Evolutionary conservation across 2,797 vertebrate species (phyloP), one percentile per base, ranked within the genome.

Genomic region (Scleropages formosus): DNA sequence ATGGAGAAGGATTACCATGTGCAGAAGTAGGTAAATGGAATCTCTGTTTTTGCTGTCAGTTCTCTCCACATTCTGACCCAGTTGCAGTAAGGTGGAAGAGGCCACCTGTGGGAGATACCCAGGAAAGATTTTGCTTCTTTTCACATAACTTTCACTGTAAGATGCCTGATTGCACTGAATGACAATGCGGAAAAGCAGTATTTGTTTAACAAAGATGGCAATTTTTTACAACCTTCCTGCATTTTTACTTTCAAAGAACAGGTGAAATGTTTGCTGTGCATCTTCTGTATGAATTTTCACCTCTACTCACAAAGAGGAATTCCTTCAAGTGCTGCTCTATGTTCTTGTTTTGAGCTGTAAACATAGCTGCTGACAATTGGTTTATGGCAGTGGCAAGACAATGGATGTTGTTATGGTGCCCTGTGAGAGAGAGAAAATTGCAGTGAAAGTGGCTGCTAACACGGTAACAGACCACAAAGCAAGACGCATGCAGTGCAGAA

Each of bases 261-360:
- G 16, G 20, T 49, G 46, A 39, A 39, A n/a, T n/a, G n/a, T 39
- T 39, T 39, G 2, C 31, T 2, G 27, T 64, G 62, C n/a, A 10
- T 73, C 12, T 27, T 71, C 20, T 0, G 10, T n/a, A 47, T 20
- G 10, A 8, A 13, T 49, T 71, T 20, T 31, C 47, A 15, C 31
- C 59, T 1, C 20, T 22, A 80, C 94, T 92, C 79, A 98, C 97
- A 94, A 93, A 79, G 59, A 98, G 91, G 84, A 98, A 98, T 73
- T 98, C 96, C 83, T 95, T 94, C 16, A 98, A 95, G 63, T 98
- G 95, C 16, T 88, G 91, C 88, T 98, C 93, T 0, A 98, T 95
- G 86, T 96, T 96, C 86, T 94, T 94, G 76, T 89, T 90, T 89
- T 96, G 94, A 13, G 94, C 53, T 0, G 96, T 98, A 84, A 96